Evolutionary conservation across 2,113 vertebrate genomes (phyloP).

Genomic region (Neotoma lepida): DNA sequence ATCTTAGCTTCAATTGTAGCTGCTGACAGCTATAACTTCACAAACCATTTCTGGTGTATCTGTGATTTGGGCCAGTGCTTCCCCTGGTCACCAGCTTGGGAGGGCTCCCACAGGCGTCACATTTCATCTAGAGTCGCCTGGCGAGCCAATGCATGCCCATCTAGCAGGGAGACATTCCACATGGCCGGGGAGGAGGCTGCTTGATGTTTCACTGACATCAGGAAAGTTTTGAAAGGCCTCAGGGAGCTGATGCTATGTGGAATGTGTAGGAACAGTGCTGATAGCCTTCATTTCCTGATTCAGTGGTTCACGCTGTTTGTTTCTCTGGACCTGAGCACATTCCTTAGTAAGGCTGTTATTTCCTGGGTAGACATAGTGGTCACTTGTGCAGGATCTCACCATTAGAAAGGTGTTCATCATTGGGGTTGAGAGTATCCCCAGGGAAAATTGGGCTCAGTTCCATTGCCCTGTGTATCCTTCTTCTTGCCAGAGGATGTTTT

Average conservation of each 20-base stretch:
- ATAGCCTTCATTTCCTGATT: background rate
- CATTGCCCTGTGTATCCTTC: background rate
- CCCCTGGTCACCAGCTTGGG: background rate
- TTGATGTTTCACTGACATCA: background rate
- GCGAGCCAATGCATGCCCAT: background rate
- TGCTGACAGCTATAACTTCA: constrained; percentile 27
- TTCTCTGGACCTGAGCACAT: background rate
- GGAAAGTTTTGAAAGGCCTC: background rate
- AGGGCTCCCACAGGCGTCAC: background rate
- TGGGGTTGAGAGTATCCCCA: background rate
- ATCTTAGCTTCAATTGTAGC: constrained; percentile 16
- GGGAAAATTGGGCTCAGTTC: background rate
- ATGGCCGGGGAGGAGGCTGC: background rate
- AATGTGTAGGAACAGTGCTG: background rate
- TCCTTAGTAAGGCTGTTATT: background rate
- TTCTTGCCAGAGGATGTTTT: background rate
- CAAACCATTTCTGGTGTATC: constrained; percentile 3
- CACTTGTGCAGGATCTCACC: background rate
- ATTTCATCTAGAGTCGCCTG: background rate
- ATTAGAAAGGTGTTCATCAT: background rate
- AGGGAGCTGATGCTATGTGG: background rate
- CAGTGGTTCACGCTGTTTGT: background rate
- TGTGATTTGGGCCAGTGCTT: background rate
- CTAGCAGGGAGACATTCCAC: background rate
- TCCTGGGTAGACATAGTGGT: background rate